These are phyloP conservation scores for Chauna torquata DNA, from an alignment of 2,113 vertebrate genomes.

Conservation along the genomic window DNA sequence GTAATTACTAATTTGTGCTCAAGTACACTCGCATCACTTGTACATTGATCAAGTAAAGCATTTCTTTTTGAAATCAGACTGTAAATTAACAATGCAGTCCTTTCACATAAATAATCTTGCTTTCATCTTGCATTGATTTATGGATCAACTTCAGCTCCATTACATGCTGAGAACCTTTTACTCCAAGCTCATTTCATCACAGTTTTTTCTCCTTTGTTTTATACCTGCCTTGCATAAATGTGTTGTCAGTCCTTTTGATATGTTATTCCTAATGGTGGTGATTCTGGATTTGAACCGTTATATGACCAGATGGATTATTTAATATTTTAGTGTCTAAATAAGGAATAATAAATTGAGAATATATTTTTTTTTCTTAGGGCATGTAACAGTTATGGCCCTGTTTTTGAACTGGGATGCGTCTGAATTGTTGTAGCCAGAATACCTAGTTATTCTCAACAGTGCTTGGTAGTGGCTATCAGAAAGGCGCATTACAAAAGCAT, in stretches of 20 bases:
- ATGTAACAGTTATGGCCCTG: background rate
- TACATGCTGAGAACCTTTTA: slow-evolving; percentile 56
- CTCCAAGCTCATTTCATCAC: slow-evolving; percentile 53
- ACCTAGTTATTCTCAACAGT: background rate
- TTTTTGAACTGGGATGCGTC: slow-evolving; percentile 7
- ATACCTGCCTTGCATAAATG: slow-evolving; percentile 67
- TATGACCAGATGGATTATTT: background rate
- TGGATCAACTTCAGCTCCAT: slow-evolving; percentile 63
- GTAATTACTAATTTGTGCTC: slow-evolving; percentile 28
- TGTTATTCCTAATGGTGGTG: background rate
- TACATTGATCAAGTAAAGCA: background rate
- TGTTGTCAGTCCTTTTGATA: slow-evolving; percentile 30
- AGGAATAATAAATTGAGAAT: background rate
- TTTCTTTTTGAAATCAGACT: slow-evolving; percentile 58
- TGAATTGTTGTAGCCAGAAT: background rate
- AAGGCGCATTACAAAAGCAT: slow-evolving; percentile 19
- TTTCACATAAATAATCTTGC: slow-evolving; percentile 68
- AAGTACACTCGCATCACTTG: background rate
- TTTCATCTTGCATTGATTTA: slow-evolving; percentile 79
- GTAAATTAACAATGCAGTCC: slow-evolving; percentile 64
- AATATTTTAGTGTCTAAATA: slow-evolving; percentile 11
- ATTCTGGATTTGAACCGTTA: slow-evolving; percentile 33
- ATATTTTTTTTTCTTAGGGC: background rate
- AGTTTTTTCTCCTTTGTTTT: slow-evolving; percentile 53
- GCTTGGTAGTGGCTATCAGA: slow-evolving; percentile 17